Base-by-base conservation (phyloP, 2,797 vertebrate genomes). In the Danio aesculapii region DNA sequence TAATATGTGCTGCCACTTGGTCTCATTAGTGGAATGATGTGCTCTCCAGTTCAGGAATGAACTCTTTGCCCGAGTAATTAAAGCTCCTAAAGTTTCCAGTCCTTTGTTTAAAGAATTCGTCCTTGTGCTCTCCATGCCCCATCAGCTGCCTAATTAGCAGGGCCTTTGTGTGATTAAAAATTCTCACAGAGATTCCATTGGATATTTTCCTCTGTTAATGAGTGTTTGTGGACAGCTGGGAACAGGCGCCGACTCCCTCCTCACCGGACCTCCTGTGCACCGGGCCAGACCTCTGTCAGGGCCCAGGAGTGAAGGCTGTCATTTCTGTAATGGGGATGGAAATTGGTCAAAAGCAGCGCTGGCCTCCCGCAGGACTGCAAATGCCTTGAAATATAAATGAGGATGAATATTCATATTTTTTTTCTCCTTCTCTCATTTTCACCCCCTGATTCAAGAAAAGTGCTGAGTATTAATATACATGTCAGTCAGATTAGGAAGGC, bases 171-270 rank as follows among this genome's bases (percentile, higher is more conserved):
- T 96, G 98, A 99, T 99, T 98, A 99, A 98, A 98, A 98, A 99
- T 99, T 98, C 98, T 98, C 96, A 95, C 91, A 96, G 97, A 98
- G 97, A 97, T 98, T 97, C 96, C 94, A 94, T 96, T 96, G 97
- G 97, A 98, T 97, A 97, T 96, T 94, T 97, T 97, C 97, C 96
- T 96, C 93, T 97, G 96, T 97, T 98, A 99, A 99, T 98, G 97
- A 99, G 97, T 98, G 97, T 99, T 99, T 99, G 97, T 97, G 97
- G 98, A 98, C 98, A 99, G 97, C 97, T 98, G 98, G 98, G 98
- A 97, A 95, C 92, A 59, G 93, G 94, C 91, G 88, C 90, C 52
- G 85, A 89, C 92, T 97, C 96, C 95, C 95, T 94, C 92, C 93
- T 94, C 93, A 87, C 92, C 82, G 92, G 95, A 95, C 97, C 97